These are phyloP conservation scores for Oncorhynchus keta DNA, from an alignment of 2,113 vertebrate genomes.

Conservation along the genomic window DNA sequence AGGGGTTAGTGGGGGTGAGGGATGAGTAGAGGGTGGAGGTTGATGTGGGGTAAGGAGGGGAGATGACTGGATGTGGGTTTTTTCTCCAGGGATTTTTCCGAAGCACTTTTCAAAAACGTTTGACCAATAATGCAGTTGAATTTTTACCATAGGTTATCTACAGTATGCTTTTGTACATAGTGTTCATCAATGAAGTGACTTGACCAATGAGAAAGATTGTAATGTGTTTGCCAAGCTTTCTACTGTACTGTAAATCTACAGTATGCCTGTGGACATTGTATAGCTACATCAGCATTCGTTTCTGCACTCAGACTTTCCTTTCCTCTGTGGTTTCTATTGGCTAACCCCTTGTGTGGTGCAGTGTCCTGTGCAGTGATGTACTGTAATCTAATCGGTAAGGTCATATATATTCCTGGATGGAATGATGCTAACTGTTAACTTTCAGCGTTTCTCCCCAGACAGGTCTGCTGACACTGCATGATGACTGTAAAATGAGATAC, in stretches of 20 bases:
- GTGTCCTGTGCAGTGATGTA: conserved; percentile 39
- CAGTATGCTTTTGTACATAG: too few species aligned
- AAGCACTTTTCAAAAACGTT: background rate
- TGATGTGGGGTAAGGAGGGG: too few species aligned
- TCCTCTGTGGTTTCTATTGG: conserved; percentile 48
- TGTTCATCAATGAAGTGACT: too few species aligned
- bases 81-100: background rate
- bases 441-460: conserved; percentile 8
- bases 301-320: conserved; percentile 1
- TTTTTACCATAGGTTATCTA: too few species aligned
- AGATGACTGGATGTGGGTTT: conserved; percentile 6
- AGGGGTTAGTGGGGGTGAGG: background rate
- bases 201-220: too few species aligned
- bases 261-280: background rate
- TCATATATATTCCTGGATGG: conserved; percentile 37
- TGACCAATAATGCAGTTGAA: too few species aligned
- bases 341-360: conserved; percentile 9
- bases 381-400: conserved; percentile 64
- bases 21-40: background rate
- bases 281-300: background rate
- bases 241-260: background rate
- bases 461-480: background rate
- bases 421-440: conserved; percentile 25
- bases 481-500: conserved; percentile 1
- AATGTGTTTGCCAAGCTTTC: too few species aligned